Conservation (phyloP, 2,113 vertebrate genomes). For the Cynopterus brachyotis region DNA sequence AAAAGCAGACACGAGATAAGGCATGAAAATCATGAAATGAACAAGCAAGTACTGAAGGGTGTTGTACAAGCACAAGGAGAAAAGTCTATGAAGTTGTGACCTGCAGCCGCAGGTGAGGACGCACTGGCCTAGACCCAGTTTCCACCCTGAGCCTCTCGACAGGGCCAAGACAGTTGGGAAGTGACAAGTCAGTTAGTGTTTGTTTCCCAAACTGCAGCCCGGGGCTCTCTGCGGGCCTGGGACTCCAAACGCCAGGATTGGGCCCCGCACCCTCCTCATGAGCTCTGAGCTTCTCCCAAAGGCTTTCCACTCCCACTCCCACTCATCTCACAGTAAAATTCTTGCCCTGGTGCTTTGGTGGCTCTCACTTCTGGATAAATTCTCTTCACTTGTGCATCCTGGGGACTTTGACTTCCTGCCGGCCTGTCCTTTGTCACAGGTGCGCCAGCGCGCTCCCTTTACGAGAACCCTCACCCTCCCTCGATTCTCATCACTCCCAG, state of each 20-base stretch:
- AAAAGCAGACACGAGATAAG: background rate
- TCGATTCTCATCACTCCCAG: background rate
- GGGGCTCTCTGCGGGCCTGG: background rate
- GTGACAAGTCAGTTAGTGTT: background rate
- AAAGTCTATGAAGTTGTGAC: background rate
- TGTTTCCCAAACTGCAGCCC: background rate
- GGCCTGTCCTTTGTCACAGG: background rate
- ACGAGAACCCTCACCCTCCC: background rate
- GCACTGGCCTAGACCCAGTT: background rate
- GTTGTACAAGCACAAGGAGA: background rate
- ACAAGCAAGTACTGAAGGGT: background rate
- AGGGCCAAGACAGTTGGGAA: background rate
- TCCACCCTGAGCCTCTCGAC: background rate
- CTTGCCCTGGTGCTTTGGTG: background rate
- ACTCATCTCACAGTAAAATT: background rate
- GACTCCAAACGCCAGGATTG: background rate
- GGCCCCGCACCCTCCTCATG: accelerated
- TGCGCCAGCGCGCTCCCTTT: background rate
- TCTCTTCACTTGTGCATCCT: accelerated
- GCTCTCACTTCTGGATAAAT: background rate
- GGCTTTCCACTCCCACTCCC: background rate
- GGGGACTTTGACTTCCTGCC: background rate
- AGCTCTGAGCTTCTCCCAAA: background rate
- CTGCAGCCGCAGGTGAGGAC: background rate
- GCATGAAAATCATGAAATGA: background rate